phyloP scores from a whole-genome alignment of 1,140 invertebrate genomes.

The Vanessa atalanta region DNA sequence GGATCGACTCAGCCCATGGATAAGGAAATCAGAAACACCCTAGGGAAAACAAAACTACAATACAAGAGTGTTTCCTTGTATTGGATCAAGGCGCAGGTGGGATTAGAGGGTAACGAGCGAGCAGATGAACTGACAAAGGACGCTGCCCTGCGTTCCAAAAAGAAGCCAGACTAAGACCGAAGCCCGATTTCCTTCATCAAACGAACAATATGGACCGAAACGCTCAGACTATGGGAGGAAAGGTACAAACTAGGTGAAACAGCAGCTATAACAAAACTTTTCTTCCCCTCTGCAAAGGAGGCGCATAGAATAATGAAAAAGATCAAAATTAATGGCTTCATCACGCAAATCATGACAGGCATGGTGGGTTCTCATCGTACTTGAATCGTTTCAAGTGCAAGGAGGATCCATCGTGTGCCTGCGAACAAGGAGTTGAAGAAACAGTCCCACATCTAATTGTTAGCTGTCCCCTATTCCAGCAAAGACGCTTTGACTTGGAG shows the following conservation, averaged over 20 bases:
- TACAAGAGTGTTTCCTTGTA: not conserved
- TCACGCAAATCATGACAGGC: constrained; percentile 24
- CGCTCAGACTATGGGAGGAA: no score
- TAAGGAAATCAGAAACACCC: no score
- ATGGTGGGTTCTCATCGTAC: constrained; percentile 29
- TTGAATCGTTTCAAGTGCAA: constrained; percentile 33
- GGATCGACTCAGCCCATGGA: no score
- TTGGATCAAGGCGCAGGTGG: constrained; percentile 25
- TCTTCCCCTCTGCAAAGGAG: constrained; percentile 10
- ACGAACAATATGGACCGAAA: no score
- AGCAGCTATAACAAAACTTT: constrained; percentile 23
- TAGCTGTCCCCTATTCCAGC: not conserved
- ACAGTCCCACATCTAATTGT: constrained; percentile 10
- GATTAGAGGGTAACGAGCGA: constrained; percentile 30
- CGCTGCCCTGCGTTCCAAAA: not conserved
- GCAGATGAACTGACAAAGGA: constrained; percentile 32
- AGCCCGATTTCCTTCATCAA: no score
- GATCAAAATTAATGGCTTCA: not conserved
- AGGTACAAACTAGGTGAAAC: not conserved
- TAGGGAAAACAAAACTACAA: not conserved
- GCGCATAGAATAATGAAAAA: constrained; percentile 24
- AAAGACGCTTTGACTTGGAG: not conserved
- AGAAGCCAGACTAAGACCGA: no score
- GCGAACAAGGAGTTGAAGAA: constrained; percentile 15
- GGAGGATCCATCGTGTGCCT: constrained; percentile 30